Conservation (phyloP, 2,888 invertebrate genomes). For the Acronicta leporina region DNA sequence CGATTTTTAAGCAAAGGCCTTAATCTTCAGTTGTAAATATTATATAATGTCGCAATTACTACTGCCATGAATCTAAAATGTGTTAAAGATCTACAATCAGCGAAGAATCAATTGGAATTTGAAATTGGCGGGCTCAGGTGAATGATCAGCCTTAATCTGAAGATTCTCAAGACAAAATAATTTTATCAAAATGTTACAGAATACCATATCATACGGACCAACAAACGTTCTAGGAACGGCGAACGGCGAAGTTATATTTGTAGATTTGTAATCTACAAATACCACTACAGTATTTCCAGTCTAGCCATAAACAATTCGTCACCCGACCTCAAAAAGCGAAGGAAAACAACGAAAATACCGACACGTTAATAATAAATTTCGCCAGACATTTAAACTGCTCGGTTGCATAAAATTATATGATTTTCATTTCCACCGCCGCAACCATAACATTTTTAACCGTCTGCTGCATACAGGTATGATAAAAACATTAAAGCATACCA, state of each 20-base stretch:
- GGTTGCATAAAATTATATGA: conserved; percentile 45
- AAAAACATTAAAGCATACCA: conserved; percentile 48
- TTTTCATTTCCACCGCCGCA: conserved; percentile 36
- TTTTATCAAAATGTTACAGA: too few species aligned
- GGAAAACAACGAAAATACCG: conserved; percentile 29
- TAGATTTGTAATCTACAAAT: conserved; percentile 28
- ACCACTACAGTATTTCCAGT: conserved; percentile 10
- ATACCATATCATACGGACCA: too few species aligned
- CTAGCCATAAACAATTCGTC: conserved; percentile 35
- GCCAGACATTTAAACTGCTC: conserved; percentile 24
- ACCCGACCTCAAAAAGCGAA: conserved; percentile 31
- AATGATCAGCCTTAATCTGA: too few species aligned
- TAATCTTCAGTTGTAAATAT: too few species aligned
- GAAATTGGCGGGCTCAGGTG: too few species aligned
- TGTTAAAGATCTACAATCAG: too few species aligned
- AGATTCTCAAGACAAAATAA: too few species aligned
- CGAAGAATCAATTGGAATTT: too few species aligned
- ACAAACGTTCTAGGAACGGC: conserved; percentile 1
- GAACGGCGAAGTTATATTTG: too few species aligned
- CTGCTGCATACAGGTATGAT: conserved; percentile 33
- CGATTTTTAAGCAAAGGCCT: too few species aligned
- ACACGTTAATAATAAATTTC: conserved; percentile 46
- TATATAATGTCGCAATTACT: too few species aligned
- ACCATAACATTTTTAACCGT: conserved; percentile 39
- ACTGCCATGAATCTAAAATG: too few species aligned